phyloP scores from a whole-genome alignment of 2,113 vertebrate genomes.

The Strix aluco region DNA sequence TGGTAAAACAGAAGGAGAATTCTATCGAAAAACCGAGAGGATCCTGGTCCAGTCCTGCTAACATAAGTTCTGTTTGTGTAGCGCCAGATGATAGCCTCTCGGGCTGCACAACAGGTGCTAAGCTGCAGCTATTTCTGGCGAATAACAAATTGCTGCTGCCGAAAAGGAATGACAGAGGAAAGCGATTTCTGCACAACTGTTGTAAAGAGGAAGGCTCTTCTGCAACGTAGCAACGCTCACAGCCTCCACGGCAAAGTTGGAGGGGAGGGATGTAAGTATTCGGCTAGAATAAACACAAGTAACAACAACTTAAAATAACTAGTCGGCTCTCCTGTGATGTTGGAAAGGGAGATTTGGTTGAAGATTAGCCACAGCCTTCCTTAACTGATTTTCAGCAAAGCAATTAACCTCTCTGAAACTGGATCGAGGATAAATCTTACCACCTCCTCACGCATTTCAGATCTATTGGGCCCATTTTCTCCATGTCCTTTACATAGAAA shows the following conservation, averaged over 20 bases:
- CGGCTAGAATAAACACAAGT: not conserved
- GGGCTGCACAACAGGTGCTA: constrained; percentile 67
- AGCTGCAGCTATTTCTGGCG: constrained; percentile 57
- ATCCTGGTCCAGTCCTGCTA: constrained; percentile 47
- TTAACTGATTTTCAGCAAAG: not conserved
- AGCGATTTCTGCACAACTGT: not conserved
- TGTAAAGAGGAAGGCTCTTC: not conserved
- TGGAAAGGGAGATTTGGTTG: not conserved
- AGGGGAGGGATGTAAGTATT: not conserved
- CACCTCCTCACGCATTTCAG: not conserved
- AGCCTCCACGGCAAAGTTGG: not conserved
- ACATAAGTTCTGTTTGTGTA: constrained; percentile 51
- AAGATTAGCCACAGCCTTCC: constrained; percentile 12
- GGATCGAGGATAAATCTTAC: not conserved
- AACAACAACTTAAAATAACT: not conserved
- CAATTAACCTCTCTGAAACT: not conserved
- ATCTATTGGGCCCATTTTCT: not conserved
- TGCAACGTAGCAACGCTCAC: not conserved
- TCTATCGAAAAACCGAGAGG: constrained; percentile 36
- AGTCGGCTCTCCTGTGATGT: not conserved
- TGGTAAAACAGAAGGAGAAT: constrained; percentile 78
- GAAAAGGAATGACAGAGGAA: not conserved
- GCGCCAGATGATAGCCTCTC: constrained; percentile 62
- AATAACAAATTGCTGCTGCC: constrained; percentile 2
- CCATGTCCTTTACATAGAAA: accelerated